A percentile compares a stretch with the other conserved stretches of the same genome.
Conservation (phyloP, 1,140 invertebrate species). For the Nasonia longicornis region DNA sequence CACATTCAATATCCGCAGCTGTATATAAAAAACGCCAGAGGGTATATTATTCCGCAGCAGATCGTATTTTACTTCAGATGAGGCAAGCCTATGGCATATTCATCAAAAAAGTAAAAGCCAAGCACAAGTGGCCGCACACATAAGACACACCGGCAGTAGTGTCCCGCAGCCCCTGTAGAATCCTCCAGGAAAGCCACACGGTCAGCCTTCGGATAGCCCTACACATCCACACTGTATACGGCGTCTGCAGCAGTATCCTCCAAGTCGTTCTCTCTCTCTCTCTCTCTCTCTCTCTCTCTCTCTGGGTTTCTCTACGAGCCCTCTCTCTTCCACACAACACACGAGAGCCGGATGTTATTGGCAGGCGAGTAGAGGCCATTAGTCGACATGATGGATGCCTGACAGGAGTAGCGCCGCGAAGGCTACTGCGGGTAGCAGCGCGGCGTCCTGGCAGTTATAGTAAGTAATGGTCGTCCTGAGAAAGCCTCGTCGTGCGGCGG, state of each 20-base stretch:
- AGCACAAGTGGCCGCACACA: not conserved
- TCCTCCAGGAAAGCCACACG: not conserved
- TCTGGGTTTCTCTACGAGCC: not conserved
- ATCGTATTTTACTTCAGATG: not conserved
- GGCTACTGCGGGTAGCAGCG: not conserved
- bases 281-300: too few relatives aligned
- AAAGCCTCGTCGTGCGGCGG: conserved; percentile 59
- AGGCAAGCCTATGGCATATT: not conserved
- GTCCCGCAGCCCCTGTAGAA: not conserved
- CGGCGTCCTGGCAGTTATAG: conserved; percentile 64
- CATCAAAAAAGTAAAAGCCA: not conserved
- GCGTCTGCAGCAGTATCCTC: not conserved
- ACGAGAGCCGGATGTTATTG: conserved; percentile 64
- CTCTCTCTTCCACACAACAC: not conserved
- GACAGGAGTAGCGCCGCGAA: conserved; percentile 56
- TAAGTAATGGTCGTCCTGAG: conserved; percentile 68
- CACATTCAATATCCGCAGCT: not conserved
- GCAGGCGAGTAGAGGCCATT: conserved; percentile 68
- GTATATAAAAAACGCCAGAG: not conserved
- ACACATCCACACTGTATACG: not conserved
- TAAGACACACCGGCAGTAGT: conserved; percentile 2
- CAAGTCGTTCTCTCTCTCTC: not conserved
- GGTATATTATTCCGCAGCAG: not conserved
- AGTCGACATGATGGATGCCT: conserved; percentile 69
- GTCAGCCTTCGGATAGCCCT: not conserved